These are phyloP conservation scores for Drosophila peninsularis DNA, from an alignment of 2,888 invertebrate species.

Conservation along the genomic window DNA sequence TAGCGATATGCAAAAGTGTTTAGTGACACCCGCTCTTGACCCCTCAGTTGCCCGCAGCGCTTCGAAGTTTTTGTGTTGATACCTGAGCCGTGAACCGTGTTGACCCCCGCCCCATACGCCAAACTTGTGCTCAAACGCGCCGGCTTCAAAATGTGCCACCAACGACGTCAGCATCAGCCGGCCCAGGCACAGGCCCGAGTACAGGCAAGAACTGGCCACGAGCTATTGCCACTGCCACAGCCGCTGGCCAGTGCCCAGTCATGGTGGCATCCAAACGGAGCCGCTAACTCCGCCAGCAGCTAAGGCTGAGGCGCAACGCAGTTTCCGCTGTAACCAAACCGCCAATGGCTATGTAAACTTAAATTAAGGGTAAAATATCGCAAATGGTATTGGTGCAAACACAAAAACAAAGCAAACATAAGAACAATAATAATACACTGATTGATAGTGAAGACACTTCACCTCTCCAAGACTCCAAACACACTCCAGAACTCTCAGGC, in stretches of 20 bases:
- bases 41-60: constrained; percentile 72
- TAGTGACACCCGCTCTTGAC: constrained; percentile 48
- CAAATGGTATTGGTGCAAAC: constrained; percentile 83
- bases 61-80: constrained; percentile 58
- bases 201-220: constrained; percentile 16
- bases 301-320: constrained; percentile 59
- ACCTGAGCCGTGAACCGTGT: constrained; percentile 39
- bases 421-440: constrained; percentile 26
- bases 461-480: constrained; percentile 7
- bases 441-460: constrained; percentile 6
- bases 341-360: constrained; percentile 78
- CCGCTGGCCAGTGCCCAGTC: constrained; percentile 34
- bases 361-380: constrained; percentile 84
- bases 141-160: constrained; percentile 52
- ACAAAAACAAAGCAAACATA: constrained; percentile 51
- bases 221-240: constrained; percentile 24
- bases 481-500: neutral
- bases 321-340: constrained; percentile 47
- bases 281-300: constrained; percentile 51
- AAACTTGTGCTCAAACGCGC: constrained; percentile 37
- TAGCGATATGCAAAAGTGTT: constrained; percentile 30
- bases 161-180: constrained; percentile 39
- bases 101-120: constrained; percentile 1
- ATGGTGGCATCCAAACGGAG: constrained; percentile 47
- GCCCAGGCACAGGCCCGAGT: constrained; percentile 21